phyloP scores from a whole-genome alignment of 2,113 vertebrate genomes.

The Alosa alosa region DNA sequence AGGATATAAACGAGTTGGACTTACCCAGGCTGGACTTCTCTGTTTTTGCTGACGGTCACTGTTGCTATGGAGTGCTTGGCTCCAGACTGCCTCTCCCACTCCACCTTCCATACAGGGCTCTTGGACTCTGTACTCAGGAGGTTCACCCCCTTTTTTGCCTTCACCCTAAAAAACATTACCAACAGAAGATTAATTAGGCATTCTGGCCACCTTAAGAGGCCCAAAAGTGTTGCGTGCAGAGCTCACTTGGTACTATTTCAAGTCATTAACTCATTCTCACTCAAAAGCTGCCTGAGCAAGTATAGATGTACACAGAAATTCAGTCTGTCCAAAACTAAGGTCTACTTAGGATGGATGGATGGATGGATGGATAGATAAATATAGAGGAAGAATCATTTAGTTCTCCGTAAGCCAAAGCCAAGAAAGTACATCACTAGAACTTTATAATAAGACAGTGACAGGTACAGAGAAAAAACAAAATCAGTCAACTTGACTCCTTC shows the following conservation, averaged over 20 bases:
- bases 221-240: neutral
- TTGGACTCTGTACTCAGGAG: conserved; percentile 86
- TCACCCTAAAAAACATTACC: conserved; percentile 77
- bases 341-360: neutral
- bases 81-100: conserved; percentile 85
- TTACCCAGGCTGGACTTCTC: conserved; percentile 72
- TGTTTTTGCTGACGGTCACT: conserved; percentile 82
- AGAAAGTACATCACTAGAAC: neutral
- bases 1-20: conserved; percentile 40
- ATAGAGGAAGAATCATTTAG: neutral
- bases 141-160: conserved; percentile 97
- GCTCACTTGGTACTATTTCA: neutral
- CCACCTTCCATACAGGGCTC: conserved; percentile 88
- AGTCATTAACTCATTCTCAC: neutral
- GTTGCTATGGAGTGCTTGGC: conserved; percentile 96
- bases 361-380: neutral
- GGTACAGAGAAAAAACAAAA: neutral
- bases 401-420: neutral
- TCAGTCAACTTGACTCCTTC: neutral
- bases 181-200: neutral
- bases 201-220: neutral
- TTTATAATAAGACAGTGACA: neutral
- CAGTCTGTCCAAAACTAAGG: neutral
- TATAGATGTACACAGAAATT: neutral
- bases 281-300: neutral